phyloP scores from a whole-genome alignment of 2,113 vertebrate species.

The Oostethus manadensis region DNA sequence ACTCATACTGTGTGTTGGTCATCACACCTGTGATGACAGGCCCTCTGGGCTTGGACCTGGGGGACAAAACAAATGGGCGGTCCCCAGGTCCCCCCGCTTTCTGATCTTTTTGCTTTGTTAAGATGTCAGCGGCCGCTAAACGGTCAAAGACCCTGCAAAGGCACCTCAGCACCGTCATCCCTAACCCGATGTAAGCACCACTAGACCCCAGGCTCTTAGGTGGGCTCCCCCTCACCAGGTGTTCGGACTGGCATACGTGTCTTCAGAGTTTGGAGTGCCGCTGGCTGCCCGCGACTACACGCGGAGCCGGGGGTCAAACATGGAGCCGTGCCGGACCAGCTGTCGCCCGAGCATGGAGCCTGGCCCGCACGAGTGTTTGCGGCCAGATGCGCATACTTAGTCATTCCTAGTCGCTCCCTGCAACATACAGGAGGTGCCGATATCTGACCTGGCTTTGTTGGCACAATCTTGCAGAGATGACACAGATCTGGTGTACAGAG shows the following conservation, averaged over 20 bases:
- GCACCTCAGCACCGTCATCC: constrained; percentile 37
- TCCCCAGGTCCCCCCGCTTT: constrained; percentile 58
- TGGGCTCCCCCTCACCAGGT: constrained; percentile 68
- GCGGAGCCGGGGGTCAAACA: constrained; percentile 72
- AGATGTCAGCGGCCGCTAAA: constrained; percentile 48
- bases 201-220: constrained; percentile 63
- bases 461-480: constrained; percentile 35
- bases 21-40: constrained; percentile 55
- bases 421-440: constrained; percentile 29
- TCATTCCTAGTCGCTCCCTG: constrained; percentile 39
- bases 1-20: constrained; percentile 51
- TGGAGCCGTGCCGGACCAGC: constrained; percentile 74
- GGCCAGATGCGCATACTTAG: constrained; percentile 66
- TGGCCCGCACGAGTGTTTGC: constrained; percentile 40
- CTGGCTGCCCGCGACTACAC: constrained; percentile 65
- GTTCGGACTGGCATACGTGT: constrained; percentile 62
- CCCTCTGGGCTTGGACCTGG: constrained; percentile 52
- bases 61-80: constrained; percentile 57
- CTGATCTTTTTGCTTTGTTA: constrained; percentile 54
- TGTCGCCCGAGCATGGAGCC: constrained; percentile 68
- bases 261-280: constrained; percentile 62
- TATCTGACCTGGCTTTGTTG: constrained; percentile 42
- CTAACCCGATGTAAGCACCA: constrained; percentile 52
- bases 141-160: constrained; percentile 41
- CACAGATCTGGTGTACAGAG: constrained; percentile 1